These are phyloP conservation scores for Aleiodes sp. DNA, from an alignment of 1,140 invertebrate genomes.

Conservation along the genomic window DNA sequence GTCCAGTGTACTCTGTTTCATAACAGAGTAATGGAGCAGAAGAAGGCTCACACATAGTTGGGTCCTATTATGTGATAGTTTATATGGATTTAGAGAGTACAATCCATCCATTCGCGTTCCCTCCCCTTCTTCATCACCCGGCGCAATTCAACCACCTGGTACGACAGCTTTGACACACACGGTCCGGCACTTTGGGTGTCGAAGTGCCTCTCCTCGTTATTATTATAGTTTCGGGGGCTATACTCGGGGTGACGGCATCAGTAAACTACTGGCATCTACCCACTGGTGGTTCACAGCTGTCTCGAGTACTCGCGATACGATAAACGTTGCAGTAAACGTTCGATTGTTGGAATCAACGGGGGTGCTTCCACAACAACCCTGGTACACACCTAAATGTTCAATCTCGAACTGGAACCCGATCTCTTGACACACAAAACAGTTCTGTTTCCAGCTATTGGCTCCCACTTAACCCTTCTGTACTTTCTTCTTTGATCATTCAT, in stretches of 20 bases:
- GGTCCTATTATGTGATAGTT: too few relatives aligned
- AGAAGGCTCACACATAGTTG: too few relatives aligned
- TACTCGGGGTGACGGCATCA: neutral
- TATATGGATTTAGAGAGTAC: too few relatives aligned
- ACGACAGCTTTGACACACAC: constrained; percentile 29
- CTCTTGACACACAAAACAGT: too few relatives aligned
- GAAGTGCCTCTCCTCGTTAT: constrained; percentile 29
- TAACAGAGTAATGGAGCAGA: too few relatives aligned
- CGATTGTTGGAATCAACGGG: constrained; percentile 44
- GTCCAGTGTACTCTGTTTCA: too few relatives aligned
- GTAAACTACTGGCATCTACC: neutral
- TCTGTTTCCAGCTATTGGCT: too few relatives aligned
- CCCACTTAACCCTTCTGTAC: too few relatives aligned
- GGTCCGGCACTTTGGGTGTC: constrained; percentile 18
- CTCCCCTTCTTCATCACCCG: neutral
- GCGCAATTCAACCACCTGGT: constrained; percentile 28
- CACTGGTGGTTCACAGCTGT: constrained; percentile 7
- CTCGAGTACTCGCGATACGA: constrained; percentile 6
- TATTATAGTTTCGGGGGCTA: constrained; percentile 27
- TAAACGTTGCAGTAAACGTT: constrained; percentile 47
- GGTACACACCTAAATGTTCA: constrained; percentile 1
- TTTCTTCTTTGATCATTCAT: too few relatives aligned
- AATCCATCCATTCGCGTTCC: too few relatives aligned
- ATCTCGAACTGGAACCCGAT: too few relatives aligned
- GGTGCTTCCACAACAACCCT: constrained; percentile 23